phyloP scores from a whole-genome alignment of 2,113 vertebrate species.

The Bufo bufo region DNA sequence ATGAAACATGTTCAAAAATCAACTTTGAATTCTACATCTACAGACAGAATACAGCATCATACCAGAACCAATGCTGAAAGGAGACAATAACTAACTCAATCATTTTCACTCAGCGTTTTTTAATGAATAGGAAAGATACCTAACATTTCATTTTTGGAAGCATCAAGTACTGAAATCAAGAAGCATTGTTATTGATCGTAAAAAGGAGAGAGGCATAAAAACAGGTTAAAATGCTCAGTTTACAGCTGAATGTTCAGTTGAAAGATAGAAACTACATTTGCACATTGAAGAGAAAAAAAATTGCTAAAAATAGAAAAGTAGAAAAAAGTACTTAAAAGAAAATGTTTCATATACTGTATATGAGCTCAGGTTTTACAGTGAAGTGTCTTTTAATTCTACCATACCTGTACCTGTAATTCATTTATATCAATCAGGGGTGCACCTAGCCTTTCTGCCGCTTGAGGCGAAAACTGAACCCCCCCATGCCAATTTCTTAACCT shows the following conservation, averaged over 20 bases:
- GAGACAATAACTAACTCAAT: background rate
- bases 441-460: too few species aligned
- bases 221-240: background rate
- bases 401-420: background rate
- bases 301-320: background rate
- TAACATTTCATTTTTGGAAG: conserved; percentile 2
- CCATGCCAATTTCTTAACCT: too few species aligned
- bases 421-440: background rate
- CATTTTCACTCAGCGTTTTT: background rate
- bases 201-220: background rate
- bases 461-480: too few species aligned
- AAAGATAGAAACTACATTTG: background rate
- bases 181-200: conserved; percentile 10
- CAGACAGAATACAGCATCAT: background rate
- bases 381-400: background rate
- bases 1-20: too few species aligned
- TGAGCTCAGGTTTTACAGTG: background rate
- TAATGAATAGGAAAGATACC: background rate
- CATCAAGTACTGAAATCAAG: conserved; percentile 7
- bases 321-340: background rate
- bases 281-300: background rate
- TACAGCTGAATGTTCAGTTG: background rate
- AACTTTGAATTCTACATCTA: background rate
- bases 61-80: background rate
- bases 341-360: background rate